Base-by-base conservation (phyloP, 1,140 invertebrate species). In the Diplogasteroides magnus region DNA sequence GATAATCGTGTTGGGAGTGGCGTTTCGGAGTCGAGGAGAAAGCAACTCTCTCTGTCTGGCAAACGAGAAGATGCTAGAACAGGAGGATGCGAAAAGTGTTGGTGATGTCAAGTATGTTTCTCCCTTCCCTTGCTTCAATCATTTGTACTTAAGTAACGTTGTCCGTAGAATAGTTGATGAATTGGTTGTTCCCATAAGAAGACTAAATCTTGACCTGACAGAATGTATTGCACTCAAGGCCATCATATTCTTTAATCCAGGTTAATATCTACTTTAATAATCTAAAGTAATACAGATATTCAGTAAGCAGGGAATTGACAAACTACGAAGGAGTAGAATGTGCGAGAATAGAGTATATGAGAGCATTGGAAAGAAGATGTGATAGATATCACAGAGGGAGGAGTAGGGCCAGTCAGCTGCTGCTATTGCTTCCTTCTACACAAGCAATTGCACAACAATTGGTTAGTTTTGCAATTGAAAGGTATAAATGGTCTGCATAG, bases 401-500 rank as follows among this genome's bases (percentile, higher is more conserved):
- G 37, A 48, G 74, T 61, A 28, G 74, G 27, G 59, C 61, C 25
- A 72, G 71, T 2, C 48, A 57, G 13, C 68, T 75, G 6, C 64
- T 75, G 0, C 67, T 75, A 2, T 48, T 75, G 28, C 68, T 75
- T 2, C 74, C 74, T 6, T 71, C 74, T 28, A 59, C 70, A 14
- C 94, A 97, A 85, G 94, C 91, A 64, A 96, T 98, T 72, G 93
- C 94, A 1, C 94, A 92, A 91, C 92, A 97, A 85, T 95, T 98
- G 93, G 96, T 67, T 13, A 31, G 66, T n/a, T 59, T 67, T 19
- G 15, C 23, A 56, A 23, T 23, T 19, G 15, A 19, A 19, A 19
- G 55, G 15, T 23, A 2, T 37, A 37, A 1, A 26, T 0, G 25
- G 32, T 0, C 23, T 57, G 31, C 59, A 1, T 26, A 67, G 65